Evolutionary conservation across 2,113 vertebrate genomes (phyloP).

Genomic region (Tetrax tetrax): DNA sequence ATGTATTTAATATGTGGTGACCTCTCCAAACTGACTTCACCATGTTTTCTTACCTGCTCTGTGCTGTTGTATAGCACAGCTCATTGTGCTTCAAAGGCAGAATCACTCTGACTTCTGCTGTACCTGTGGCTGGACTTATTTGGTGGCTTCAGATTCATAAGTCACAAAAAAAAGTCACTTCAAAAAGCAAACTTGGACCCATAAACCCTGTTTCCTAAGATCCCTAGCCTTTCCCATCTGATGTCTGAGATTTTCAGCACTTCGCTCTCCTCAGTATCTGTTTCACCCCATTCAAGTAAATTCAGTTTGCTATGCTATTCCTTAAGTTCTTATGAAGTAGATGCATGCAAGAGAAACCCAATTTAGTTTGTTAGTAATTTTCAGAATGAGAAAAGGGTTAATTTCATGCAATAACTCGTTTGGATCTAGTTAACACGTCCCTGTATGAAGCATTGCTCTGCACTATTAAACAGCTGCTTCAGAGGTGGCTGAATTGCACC

Average conservation of each 20-base stretch:
- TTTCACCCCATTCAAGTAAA: not conserved
- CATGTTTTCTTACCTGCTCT: not conserved
- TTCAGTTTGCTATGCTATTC: not conserved
- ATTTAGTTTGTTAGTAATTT: not conserved
- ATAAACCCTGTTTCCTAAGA: not conserved
- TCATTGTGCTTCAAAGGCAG: not conserved
- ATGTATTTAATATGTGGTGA: not conserved
- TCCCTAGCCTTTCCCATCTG: not conserved
- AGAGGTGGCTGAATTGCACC: not conserved
- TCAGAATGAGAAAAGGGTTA: not conserved
- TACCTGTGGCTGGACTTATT: not conserved
- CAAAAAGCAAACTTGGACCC: not conserved
- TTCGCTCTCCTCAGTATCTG: not conserved
- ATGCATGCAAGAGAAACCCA: not conserved
- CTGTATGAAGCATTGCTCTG: not conserved
- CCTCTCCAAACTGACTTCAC: not conserved
- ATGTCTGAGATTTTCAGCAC: not conserved
- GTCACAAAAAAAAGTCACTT: not conserved
- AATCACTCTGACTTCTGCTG: not conserved
- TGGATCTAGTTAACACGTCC: not conserved
- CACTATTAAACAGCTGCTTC: not conserved
- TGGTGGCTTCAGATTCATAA: not conserved
- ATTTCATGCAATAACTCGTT: conserved; percentile 2
- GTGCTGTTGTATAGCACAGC: not conserved
- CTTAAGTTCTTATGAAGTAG: not conserved